A percentile compares a stretch with the other conserved stretches of the same genome.
Evolutionary conservation across 2,797 vertebrate species (phyloP).

Genomic region (Sebastes oblongus): DNA sequence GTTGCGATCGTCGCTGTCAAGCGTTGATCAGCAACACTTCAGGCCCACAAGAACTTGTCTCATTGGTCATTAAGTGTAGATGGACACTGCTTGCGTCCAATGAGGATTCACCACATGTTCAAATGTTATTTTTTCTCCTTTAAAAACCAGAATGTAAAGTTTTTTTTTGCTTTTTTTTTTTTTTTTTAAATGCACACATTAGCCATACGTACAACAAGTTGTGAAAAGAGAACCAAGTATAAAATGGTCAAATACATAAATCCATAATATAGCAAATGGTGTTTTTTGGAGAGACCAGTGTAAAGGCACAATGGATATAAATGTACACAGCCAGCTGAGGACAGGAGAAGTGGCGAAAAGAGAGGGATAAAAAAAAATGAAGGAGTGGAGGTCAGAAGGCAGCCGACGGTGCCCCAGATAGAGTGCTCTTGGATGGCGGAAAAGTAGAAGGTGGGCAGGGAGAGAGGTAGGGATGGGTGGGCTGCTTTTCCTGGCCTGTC

Average conservation of each 20-base stretch:
- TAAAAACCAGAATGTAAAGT: conserved; percentile 74
- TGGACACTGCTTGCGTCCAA: conserved; percentile 53
- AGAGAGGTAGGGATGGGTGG: conserved; percentile 60
- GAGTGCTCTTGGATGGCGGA: conserved; percentile 48
- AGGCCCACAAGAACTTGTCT: conserved; percentile 42
- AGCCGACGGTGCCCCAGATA: conserved; percentile 43
- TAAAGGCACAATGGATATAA: conserved; percentile 12
- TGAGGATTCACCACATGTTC: conserved; percentile 58
- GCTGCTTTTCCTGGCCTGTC: conserved; percentile 77
- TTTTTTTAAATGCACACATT: conserved; percentile 48
- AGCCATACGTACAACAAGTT: conserved; percentile 75
- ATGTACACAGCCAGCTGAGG: conserved; percentile 34
- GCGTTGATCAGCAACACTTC: conserved; percentile 76
- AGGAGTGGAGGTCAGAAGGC: conserved; percentile 40
- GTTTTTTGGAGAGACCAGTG: conserved; percentile 17
- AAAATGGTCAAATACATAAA: conserved; percentile 34
- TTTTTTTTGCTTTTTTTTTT: not conserved
- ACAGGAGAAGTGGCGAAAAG: conserved; percentile 25
- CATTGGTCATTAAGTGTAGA: conserved; percentile 58
- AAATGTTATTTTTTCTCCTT: conserved; percentile 66
- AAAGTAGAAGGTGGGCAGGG: conserved; percentile 47
- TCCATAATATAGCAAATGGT: conserved; percentile 28
- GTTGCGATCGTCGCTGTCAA: conserved; percentile 62
- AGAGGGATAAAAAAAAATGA: conserved; percentile 27
- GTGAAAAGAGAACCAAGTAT: conserved; percentile 76